A percentile compares a stretch with the other conserved stretches of the same genome.
phyloP scores from a whole-genome alignment of 2,888 invertebrate species.

The Lasius fuliginosus region DNA sequence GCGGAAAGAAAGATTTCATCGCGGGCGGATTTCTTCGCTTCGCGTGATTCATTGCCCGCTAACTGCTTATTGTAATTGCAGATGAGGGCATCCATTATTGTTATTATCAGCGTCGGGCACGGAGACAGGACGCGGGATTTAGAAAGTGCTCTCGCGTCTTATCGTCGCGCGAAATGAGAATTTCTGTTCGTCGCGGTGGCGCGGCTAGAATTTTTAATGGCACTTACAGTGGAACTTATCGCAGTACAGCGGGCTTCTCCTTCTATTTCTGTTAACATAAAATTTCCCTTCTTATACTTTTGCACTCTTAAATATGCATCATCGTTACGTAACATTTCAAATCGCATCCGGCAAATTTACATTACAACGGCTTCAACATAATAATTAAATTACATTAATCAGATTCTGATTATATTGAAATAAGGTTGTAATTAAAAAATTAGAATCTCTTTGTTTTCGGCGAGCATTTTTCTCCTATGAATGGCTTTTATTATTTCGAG shows the following conservation, averaged over 20 bases:
- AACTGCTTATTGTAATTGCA: conserved; percentile 74
- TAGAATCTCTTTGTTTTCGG: not conserved
- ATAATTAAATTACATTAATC: not conserved
- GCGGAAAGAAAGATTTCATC: conserved; percentile 66
- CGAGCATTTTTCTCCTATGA: not conserved
- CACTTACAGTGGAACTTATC: conserved; percentile 30
- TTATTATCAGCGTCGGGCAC: conserved; percentile 55
- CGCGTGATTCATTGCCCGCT: conserved; percentile 70
- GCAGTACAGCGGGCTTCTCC: not conserved
- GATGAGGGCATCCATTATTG: conserved; percentile 68
- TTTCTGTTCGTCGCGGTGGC: conserved; percentile 41
- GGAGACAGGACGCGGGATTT: conserved; percentile 46
- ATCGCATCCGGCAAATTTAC: not conserved
- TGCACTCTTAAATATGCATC: not conserved
- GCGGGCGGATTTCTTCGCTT: conserved; percentile 56
- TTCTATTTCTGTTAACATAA: conserved; percentile 40
- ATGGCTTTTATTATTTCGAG: not conserved
- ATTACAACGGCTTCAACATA: not conserved
- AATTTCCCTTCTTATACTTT: conserved; percentile 3
- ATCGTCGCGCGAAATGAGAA: conserved; percentile 53
- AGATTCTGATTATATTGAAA: not conserved
- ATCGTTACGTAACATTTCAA: not conserved
- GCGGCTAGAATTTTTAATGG: conserved; percentile 52
- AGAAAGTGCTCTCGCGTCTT: conserved; percentile 37
- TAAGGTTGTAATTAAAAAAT: not conserved